Evolutionary conservation across 2,888 invertebrate species (phyloP), one percentile per base, ranked within the genome.

Genomic region (Eudemis profundana): DNA sequence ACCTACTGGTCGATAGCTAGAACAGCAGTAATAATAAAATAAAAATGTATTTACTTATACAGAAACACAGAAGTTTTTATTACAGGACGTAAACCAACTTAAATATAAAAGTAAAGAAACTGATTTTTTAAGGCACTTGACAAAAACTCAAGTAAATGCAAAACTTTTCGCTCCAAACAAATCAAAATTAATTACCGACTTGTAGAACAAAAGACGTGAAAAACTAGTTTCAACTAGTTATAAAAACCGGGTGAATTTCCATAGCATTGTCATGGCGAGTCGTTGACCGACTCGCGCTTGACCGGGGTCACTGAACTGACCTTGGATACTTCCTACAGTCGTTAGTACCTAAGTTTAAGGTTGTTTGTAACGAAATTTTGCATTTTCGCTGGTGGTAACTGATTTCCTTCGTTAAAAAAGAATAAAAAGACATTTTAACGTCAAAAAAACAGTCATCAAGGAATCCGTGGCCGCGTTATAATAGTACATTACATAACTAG

Each of bases 311-410:
- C 7, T 19, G 44, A 10, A 33, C 56, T 15, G 64, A 64, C 64
- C 64, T 64, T 64, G 57, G 57, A 12, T 19, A 64, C 64, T 64
- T 64, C 64, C 64, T 64, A 21, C 17, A 33, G 40, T 44, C 14
- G 33, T 56, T 57, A 17, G 36, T 36, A n/a, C n/a, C n/a, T n/a
- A 23, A 33, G 33, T 33, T 64, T 29, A 61, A 42, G 7, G n/a
- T 14, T 29, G 61, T 42, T 50, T 50, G 51, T 44, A 40, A 49
- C 19, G n/a, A 8, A 50, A 61, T 33, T 54, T 0, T 42, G 53
- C 5, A 10, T 33, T 33, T 33, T 33, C 33, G 33, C 7, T 33
- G 7, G 33, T 5, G 5, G 33, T 33, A 10, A 8, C 33, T 33
- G 33, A 33, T 33, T 33, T 10, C 33, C 0, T 8, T 33, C 10